Conservation (phyloP, 2,113 vertebrate genomes). For the Parus major region DNA sequence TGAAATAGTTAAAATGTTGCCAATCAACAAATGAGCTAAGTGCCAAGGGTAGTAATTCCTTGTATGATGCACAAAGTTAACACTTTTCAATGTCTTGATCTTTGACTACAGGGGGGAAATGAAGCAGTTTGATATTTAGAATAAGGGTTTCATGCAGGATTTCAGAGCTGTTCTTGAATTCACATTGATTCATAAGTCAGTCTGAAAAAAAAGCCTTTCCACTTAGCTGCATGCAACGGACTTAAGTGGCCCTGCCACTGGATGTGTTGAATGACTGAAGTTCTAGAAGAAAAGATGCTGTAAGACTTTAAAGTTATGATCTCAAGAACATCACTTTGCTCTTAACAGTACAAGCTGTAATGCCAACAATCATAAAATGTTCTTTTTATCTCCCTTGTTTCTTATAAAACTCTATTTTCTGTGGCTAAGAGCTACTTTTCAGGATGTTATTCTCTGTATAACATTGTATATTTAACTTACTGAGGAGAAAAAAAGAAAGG, state of each 20-base stretch:
- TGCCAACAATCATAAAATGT: neutral
- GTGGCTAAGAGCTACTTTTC: neutral
- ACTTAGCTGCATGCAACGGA: neutral
- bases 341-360: neutral
- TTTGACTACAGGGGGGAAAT: neutral
- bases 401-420: neutral
- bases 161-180: neutral
- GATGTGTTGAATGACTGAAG: neutral
- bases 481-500: fast-evolving
- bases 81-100: neutral
- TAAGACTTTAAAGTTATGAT: neutral
- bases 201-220: neutral
- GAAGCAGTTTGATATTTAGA: neutral
- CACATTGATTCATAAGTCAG: neutral
- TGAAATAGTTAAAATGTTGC: neutral
- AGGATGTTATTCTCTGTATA: neutral
- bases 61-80: neutral
- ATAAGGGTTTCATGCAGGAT: neutral
- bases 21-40: neutral
- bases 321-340: neutral
- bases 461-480: neutral
- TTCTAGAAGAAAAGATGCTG: neutral
- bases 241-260: neutral
- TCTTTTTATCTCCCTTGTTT: neutral
- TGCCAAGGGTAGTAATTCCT: neutral